Conservation (phyloP, 2,888 invertebrate species). For the Flabesymbios commensalis region DNA sequence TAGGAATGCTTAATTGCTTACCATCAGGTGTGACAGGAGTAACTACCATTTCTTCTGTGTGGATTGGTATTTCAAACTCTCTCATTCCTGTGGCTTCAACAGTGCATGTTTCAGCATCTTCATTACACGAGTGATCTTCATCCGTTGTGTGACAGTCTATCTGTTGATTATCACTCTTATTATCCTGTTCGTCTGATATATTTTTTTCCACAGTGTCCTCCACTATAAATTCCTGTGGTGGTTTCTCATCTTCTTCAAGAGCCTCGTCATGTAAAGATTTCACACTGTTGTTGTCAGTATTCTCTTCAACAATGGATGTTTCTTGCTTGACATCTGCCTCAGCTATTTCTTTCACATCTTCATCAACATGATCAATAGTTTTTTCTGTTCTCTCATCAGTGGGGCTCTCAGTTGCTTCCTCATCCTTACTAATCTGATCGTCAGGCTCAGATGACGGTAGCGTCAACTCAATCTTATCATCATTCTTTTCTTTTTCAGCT, state of each 20-base stretch:
- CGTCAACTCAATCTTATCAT: no score
- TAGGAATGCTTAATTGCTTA: no score
- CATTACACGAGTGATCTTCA: no score
- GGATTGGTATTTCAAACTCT: neutral
- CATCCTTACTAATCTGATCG: neutral
- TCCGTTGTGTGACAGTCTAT: no score
- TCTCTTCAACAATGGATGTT: neutral
- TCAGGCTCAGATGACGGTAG: no score
- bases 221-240: neutral
- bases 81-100: neutral
- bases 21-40: no score
- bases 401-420: neutral
- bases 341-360: neutral
- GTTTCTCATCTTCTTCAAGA: neutral
- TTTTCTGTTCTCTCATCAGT: neutral
- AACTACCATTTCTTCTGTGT: no score
- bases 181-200: neutral
- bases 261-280: neutral
- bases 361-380: neutral
- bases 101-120: no score
- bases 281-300: neutral
- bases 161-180: no score
- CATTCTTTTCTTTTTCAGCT: no score
- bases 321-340: neutral
- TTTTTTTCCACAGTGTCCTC: neutral